Evolutionary conservation across 2,113 vertebrate genomes (phyloP).

Genomic region (Silurus meridionalis): DNA sequence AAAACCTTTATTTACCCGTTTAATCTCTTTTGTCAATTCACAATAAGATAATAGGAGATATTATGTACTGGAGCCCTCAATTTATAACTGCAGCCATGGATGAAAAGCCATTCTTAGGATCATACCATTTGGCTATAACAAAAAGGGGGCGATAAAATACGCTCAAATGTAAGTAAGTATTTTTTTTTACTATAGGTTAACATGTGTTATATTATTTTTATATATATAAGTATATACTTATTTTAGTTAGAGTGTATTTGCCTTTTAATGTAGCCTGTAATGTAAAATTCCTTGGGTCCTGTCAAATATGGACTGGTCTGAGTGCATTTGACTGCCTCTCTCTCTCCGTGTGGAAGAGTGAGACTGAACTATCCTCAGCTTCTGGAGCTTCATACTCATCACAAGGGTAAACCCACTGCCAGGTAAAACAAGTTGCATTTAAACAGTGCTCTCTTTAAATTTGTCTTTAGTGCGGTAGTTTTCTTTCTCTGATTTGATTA

Average conservation of each 20-base stretch:
- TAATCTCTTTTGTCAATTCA: neutral
- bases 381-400: conserved; percentile 3
- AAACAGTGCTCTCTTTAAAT: neutral
- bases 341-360: neutral
- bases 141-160: neutral
- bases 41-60: neutral
- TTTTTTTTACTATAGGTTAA: neutral
- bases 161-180: neutral
- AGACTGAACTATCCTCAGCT: neutral
- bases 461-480: neutral
- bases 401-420: conserved; percentile 41
- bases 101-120: conserved; percentile 43
- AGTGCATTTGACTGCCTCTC: conserved; percentile 41
- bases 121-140: conserved; percentile 40
- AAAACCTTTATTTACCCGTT: neutral
- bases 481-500: neutral
- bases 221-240: accelerated
- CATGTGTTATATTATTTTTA: neutral
- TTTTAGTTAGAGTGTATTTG: neutral
- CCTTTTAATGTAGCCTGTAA: neutral
- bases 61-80: neutral
- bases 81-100: conserved; percentile 21
- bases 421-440: conserved; percentile 49
- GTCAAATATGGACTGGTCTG: conserved; percentile 30
- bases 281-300: neutral